Evolutionary conservation across 2,888 invertebrate genomes (phyloP).

Genomic region (Rhopalosiphum nymphaeae): DNA sequence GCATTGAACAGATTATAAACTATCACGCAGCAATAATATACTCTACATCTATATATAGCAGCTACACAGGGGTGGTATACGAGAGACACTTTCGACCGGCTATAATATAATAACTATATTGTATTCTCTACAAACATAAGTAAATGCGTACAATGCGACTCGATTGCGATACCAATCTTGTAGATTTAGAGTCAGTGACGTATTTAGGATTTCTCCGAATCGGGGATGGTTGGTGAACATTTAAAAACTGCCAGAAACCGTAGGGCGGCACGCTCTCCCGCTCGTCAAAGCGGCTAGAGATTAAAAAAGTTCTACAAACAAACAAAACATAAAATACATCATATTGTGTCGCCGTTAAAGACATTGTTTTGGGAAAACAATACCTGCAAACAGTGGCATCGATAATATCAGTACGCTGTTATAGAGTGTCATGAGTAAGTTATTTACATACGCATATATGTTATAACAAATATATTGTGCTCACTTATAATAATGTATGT

Average conservation of each 20-base stretch:
- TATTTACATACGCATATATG: not conserved
- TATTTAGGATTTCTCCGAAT: not conserved
- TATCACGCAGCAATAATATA: conserved; percentile 19
- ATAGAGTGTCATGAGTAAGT: not conserved
- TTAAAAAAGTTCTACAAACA: not conserved
- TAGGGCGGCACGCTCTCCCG: not conserved
- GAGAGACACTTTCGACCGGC: conserved; percentile 12
- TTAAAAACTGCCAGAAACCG: not conserved
- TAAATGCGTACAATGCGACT: not conserved
- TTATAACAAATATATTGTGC: not conserved
- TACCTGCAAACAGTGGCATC: not conserved
- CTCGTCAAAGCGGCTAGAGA: not conserved
- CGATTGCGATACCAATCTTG: not conserved
- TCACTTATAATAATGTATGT: not conserved
- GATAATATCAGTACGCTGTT: not conserved
- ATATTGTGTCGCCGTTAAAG: not conserved
- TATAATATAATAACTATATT: not conserved
- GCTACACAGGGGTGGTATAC: not conserved
- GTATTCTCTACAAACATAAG: not conserved
- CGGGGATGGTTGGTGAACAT: not conserved
- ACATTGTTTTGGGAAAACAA: not conserved
- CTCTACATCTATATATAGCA: not conserved
- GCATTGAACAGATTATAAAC: conserved; percentile 3
- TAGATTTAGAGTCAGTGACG: not conserved
- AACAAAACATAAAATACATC: not conserved